Evolutionary conservation across 2,113 vertebrate genomes (phyloP).

Genomic region (Chitala chitala): DNA sequence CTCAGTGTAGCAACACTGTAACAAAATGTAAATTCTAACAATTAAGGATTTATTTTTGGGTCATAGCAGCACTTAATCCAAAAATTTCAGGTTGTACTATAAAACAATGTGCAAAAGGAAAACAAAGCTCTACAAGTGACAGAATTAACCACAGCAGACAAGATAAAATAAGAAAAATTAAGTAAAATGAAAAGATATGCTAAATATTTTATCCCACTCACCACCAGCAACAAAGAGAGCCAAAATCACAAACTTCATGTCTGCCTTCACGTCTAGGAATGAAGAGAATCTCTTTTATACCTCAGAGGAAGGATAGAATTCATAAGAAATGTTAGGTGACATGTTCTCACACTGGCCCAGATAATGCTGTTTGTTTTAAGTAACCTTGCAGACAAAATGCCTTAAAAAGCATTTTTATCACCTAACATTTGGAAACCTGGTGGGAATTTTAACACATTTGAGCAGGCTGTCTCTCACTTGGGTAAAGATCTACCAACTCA

Average conservation of each 20-base stretch:
- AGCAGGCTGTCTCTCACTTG: conserved; percentile 27
- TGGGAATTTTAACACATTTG: too few species aligned
- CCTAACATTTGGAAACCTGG: not conserved
- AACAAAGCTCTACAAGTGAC: too few species aligned
- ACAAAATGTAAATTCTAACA: not conserved
- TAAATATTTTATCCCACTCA: conserved; percentile 39
- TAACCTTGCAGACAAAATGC: conserved; percentile 56
- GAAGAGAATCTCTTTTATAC: conserved; percentile 38
- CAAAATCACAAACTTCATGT: conserved; percentile 62
- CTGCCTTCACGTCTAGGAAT: conserved; percentile 23
- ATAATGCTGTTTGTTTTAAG: conserved; percentile 19
- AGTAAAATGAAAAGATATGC: not conserved
- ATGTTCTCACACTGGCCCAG: not conserved
- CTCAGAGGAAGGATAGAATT: not conserved
- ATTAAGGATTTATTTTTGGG: not conserved
- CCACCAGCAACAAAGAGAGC: conserved; percentile 62
- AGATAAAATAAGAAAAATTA: not conserved
- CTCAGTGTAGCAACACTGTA: not conserved
- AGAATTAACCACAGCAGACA: too few species aligned
- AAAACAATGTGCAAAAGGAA: too few species aligned
- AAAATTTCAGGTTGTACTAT: too few species aligned
- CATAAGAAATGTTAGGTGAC: not conserved
- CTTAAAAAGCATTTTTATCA: conserved; percentile 45
- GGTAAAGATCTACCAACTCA: not conserved
- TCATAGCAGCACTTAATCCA: not conserved